phyloP scores from a whole-genome alignment of 2,888 invertebrate genomes.

The Archips xylosteana region DNA sequence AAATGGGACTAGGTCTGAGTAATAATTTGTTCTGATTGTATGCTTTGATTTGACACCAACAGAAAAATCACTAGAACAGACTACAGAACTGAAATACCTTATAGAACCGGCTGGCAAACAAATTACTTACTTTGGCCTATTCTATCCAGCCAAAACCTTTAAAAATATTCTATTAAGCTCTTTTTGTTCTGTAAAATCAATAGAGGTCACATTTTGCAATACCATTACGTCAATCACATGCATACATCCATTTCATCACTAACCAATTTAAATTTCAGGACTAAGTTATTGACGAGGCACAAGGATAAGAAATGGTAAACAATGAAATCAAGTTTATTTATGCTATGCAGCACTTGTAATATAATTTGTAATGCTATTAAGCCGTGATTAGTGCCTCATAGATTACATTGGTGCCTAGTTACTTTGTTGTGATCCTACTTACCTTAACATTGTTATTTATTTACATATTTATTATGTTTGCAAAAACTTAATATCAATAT shows the following conservation, averaged over 20 bases:
- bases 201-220: neutral
- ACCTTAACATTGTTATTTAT: slow-evolving; percentile 3
- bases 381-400: slow-evolving; percentile 48
- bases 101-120: neutral
- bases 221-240: slow-evolving; percentile 50
- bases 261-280: slow-evolving; percentile 90
- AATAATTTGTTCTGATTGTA: neutral
- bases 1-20: neutral
- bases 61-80: neutral
- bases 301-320: slow-evolving; percentile 94
- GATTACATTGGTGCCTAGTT: slow-evolving; percentile 20
- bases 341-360: slow-evolving; percentile 66
- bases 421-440: slow-evolving; percentile 1
- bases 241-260: slow-evolving; percentile 79
- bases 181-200: slow-evolving; percentile 4
- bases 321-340: slow-evolving; percentile 59
- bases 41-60: neutral
- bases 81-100: neutral
- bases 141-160: neutral
- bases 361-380: slow-evolving; percentile 63
- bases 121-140: neutral
- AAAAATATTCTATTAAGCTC: slow-evolving; percentile 1
- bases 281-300: slow-evolving; percentile 94
- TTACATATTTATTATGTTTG: neutral
- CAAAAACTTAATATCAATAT: neutral